Base-by-base conservation (phyloP, 2,113 vertebrate genomes). In the Zosterops japonicus region DNA sequence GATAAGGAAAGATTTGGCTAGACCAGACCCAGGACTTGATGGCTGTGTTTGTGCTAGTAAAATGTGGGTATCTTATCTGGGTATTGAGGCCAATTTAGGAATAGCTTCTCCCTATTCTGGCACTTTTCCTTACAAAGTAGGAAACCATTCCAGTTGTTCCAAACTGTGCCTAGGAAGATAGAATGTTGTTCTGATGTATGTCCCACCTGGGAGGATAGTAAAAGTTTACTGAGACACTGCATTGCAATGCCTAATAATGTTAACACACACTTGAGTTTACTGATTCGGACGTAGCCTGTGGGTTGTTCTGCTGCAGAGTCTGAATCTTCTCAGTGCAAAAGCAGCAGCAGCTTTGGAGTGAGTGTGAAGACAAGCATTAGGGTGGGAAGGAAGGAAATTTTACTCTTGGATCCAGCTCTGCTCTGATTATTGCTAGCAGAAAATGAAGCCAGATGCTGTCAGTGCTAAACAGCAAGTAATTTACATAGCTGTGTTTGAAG, bases 251-350 rank as follows among this genome's bases (percentile, higher is more conserved):
- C 56, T 63, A 61, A 4, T 25, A 60, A 35, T 28, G 24, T 72
- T 77, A 29, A 31, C 13, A 6, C 27, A 24, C 0, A 0, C 42
- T 46, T 5, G 57, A 33, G 18, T 55, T 88, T 33, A 11, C 17
- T 28, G 80, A 20, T 68, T 64, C 41, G 49, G 21, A 33, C 14
- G 35, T 87, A 77, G 49, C 10, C 72, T 22, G 27, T 12, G 61
- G 65, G 29, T 17, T 67, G 60, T 68, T 47, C 67, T 47, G 14
- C 86, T 52, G 28, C 44, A 52, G 15, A 29, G 3, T 12, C 28
- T 70, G 28, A 12, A 14, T n/a, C 35, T 56, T 80, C 89, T 35
- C 59, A 42, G 28, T 49, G 50, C 23, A 56, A 55, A 82, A 68
- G 29, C 3, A 2, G 44, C 50, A 74, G 55, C 61, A 83, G 44